Conservation (phyloP, 2,888 invertebrate species). For the Drosophila emarginata region DNA sequence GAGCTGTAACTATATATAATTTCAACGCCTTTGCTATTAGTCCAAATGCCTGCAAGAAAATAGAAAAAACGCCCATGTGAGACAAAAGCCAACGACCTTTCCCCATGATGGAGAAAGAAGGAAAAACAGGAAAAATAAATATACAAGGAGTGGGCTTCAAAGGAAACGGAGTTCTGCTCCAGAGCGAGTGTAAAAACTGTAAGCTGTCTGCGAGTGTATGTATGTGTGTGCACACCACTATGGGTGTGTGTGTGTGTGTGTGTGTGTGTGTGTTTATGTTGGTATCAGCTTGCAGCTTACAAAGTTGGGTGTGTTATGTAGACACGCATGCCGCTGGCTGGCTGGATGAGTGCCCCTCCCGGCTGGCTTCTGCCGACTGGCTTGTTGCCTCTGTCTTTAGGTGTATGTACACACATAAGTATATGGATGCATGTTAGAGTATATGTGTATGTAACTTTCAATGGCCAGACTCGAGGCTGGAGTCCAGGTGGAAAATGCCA, state of each 20-base stretch:
- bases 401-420: too few species aligned
- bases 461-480: constrained; percentile 13
- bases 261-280: constrained; percentile 29
- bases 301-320: constrained; percentile 54
- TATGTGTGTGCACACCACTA: constrained; percentile 6
- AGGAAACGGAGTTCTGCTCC: constrained; percentile 22
- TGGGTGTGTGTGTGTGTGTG: neutral
- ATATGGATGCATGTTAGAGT: neutral
- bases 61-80: constrained; percentile 73
- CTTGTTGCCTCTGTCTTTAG: constrained; percentile 13
- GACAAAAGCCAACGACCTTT: constrained; percentile 72
- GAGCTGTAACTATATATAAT: constrained; percentile 61
- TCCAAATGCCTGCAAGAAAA: constrained; percentile 64
- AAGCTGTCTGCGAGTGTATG: constrained; percentile 1
- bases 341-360: neutral
- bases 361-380: constrained; percentile 42
- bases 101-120: neutral
- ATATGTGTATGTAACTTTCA: constrained; percentile 11
- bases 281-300: constrained; percentile 68
- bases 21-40: constrained; percentile 68
- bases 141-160: constrained; percentile 36
- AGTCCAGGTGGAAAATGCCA: constrained; percentile 67
- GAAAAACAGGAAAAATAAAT: constrained; percentile 46
- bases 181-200: neutral
- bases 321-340: constrained; percentile 57